Conservation (phyloP, 1,140 invertebrate species). For the Cotesia typhae region DNA sequence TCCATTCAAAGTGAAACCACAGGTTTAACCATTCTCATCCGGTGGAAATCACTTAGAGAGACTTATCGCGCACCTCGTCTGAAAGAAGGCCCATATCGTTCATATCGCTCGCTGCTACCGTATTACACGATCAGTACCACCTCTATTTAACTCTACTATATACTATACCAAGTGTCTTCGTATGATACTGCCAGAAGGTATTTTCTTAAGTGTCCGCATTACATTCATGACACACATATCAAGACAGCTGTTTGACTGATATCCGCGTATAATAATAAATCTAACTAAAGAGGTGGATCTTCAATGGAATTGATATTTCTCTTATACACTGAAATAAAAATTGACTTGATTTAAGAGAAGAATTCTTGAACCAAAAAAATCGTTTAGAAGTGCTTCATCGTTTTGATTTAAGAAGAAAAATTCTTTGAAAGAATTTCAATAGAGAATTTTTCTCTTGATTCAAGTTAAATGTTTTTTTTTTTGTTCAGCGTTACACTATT, state of each 20-base stretch:
- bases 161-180: too few relatives aligned
- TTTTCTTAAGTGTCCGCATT: conserved; percentile 8
- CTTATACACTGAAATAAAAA: too few relatives aligned
- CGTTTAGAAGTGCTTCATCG: too few relatives aligned
- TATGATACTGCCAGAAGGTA: conserved; percentile 1
- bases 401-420: too few relatives aligned
- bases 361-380: too few relatives aligned
- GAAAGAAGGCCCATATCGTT: not conserved
- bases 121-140: not conserved
- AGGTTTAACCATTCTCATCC: conserved; percentile 21
- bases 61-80: conserved; percentile 22
- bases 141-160: not conserved
- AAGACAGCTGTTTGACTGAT: conserved; percentile 1
- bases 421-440: not conserved
- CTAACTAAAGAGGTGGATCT: too few relatives aligned
- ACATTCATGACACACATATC: not conserved
- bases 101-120: not conserved
- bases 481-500: too few relatives aligned
- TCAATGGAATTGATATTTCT: too few relatives aligned
- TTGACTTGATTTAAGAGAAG: too few relatives aligned
- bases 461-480: too few relatives aligned
- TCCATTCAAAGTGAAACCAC: conserved; percentile 1
- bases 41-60: conserved; percentile 23
- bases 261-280: too few relatives aligned
- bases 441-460: too few relatives aligned